These are phyloP conservation scores for Sesia apiformis DNA, from an alignment of 2,888 invertebrate genomes.

Conservation along the genomic window DNA sequence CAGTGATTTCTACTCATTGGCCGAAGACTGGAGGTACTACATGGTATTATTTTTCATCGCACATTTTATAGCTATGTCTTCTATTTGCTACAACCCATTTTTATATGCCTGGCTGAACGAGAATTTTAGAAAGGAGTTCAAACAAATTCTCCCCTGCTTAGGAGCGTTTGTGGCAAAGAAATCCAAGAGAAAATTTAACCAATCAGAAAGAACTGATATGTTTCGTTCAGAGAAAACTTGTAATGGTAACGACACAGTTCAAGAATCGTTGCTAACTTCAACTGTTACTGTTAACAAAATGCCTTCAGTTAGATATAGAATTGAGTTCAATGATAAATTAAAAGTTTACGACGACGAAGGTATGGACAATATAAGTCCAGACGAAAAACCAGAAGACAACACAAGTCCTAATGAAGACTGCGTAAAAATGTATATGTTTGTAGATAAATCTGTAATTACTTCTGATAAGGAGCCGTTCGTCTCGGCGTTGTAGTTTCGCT, in stretches of 20 bases:
- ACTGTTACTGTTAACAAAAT: slow-evolving; percentile 57
- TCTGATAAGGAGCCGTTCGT: slow-evolving; percentile 66
- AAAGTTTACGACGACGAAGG: slow-evolving; percentile 43
- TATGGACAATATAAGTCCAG: slow-evolving; percentile 55
- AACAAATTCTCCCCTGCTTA: slow-evolving; percentile 81
- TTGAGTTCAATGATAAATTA: slow-evolving; percentile 51
- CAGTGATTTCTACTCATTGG: slow-evolving; percentile 78
- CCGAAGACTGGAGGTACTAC: slow-evolving; percentile 81
- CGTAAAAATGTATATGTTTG: slow-evolving; percentile 67
- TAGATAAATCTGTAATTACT: slow-evolving; percentile 52
- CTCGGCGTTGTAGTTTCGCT: slow-evolving; percentile 48
- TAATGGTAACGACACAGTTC: slow-evolving; percentile 66
- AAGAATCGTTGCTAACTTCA: slow-evolving; percentile 60
- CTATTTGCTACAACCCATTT: slow-evolving; percentile 95
- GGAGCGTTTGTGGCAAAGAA: slow-evolving; percentile 58
- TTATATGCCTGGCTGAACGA: slow-evolving; percentile 97
- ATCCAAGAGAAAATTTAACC: slow-evolving; percentile 49
- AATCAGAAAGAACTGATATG: slow-evolving; percentile 61
- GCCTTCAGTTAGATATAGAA: slow-evolving; percentile 60
- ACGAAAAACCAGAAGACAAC: slow-evolving; percentile 58
- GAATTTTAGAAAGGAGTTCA: slow-evolving; percentile 93
- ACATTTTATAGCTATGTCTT: slow-evolving; percentile 94
- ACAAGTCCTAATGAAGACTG: slow-evolving; percentile 63
- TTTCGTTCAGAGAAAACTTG: slow-evolving; percentile 64
- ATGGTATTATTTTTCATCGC: slow-evolving; percentile 85